Base-by-base conservation (phyloP, 2,888 invertebrate genomes). In the Norana najaformis region DNA sequence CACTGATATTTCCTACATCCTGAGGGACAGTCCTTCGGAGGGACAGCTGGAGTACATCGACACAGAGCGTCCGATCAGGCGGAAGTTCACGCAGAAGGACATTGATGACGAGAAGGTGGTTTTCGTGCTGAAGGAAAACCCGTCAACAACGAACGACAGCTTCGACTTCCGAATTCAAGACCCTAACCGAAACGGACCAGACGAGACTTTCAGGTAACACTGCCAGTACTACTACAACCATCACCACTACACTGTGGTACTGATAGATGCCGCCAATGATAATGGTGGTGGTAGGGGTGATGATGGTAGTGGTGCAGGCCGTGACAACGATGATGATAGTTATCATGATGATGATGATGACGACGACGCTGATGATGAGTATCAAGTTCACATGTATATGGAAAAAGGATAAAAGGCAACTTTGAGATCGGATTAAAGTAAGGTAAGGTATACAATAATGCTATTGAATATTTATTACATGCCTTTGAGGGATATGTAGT, bases 31-130 rank as follows among this genome's bases (percentile, higher is more conserved):
- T 85, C 94, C 94, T 20, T 92, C 92, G 88, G 92, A 93, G 90
- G 94, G 94, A 20, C 93, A 94, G 89, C 92, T 95, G 35, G 94
- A 94, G 91, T 94, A 94, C 92, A 92, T 92, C 23, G 93, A 93
- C 41, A 93, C 94, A 23, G 93, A 94, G 90, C 92, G 93, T 34
- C 85, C 90, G 47, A 93, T 95, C 3, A 91, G 93, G 83, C 90
- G 93, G 47, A 89, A 93, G 39, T 94, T 95, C 91, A 93, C 94
- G 0, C 95, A 95, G 92, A 92, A 93, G 90, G 94, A 95, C 91
- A 91, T 95, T 39, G 94, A 95, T 91, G 94, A 94, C 83, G 93
- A 93, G 20, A 92, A 93, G n/a, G 90, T 94, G 23, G 92, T 93
- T 41, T 94, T 93, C 90, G 93, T 94, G 38, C 92, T 94, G 36